phyloP scores from a whole-genome alignment of 2,113 vertebrate species.

The Tachysurus fulvidraco region DNA sequence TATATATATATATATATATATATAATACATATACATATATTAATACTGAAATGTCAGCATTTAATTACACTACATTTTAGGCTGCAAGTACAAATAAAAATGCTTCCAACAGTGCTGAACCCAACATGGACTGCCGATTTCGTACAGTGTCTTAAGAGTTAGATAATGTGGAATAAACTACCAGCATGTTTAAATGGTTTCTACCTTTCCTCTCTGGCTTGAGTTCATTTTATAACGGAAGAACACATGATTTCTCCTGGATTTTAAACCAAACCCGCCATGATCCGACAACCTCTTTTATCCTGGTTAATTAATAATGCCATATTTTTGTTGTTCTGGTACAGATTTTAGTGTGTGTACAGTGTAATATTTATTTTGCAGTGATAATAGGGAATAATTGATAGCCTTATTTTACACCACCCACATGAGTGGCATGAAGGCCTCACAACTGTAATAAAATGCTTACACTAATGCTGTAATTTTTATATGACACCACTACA shows the following conservation, averaged over 20 bases:
- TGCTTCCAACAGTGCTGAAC: neutral
- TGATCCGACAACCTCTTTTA: neutral
- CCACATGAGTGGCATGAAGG: slow-evolving; percentile 39
- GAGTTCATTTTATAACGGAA: neutral
- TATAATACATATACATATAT: neutral
- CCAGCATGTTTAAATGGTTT: neutral
- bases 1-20: no score
- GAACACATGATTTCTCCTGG: neutral
- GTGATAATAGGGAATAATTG: neutral
- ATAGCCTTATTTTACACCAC: slow-evolving; percentile 14
- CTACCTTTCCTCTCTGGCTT: neutral
- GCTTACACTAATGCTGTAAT: slow-evolving; percentile 4
- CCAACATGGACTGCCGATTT: no score
- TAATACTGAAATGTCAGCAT: neutral
- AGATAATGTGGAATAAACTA: neutral
- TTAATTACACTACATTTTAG: neutral
- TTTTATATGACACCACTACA: slow-evolving; percentile 16
- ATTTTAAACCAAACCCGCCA: neutral
- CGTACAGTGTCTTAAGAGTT: neutral
- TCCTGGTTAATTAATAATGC: neutral
- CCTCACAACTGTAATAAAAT: slow-evolving; percentile 8
- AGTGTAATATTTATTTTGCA: slow-evolving; percentile 1
- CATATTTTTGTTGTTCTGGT: neutral
- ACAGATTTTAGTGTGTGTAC: neutral
- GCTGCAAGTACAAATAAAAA: neutral